Evolutionary conservation across 1,140 invertebrate species (phyloP).

Genomic region (Orius laevigatus): DNA sequence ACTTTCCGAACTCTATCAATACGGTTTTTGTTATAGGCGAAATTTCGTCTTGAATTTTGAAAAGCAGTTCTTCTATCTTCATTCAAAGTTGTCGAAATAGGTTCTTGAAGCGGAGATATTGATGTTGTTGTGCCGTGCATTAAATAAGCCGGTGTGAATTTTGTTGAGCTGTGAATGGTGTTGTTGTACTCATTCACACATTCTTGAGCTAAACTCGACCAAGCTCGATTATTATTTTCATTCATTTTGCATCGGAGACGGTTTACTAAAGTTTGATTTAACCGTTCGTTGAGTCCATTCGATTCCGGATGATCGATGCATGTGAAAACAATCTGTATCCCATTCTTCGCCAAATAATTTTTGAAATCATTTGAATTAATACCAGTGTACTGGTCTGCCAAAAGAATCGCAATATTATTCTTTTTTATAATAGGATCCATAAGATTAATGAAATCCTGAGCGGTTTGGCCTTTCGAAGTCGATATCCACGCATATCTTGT

Average conservation of each 20-base stretch:
- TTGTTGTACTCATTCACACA: not conserved
- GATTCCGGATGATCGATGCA: not conserved
- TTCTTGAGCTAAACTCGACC: not conserved
- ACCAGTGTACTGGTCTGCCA: conserved; percentile 19
- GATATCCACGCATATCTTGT: conserved; percentile 18
- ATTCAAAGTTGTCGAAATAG: no score
- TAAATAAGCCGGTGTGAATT: not conserved
- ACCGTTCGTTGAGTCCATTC: conserved; percentile 8
- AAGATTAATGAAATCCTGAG: conserved; percentile 6
- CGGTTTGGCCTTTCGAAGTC: conserved; percentile 15
- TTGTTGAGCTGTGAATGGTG: not conserved
- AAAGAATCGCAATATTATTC: conserved; percentile 16
- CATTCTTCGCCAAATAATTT: not conserved
- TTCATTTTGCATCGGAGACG: conserved; percentile 3
- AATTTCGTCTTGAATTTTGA: no score
- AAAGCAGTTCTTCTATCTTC: no score
- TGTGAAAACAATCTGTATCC: not conserved
- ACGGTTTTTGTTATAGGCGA: no score
- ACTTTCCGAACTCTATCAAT: no score
- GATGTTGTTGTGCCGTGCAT: no score
- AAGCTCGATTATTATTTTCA: not conserved
- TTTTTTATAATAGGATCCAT: conserved; percentile 7
- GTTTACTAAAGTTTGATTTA: conserved; percentile 3
- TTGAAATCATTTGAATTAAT: conserved; percentile 21
- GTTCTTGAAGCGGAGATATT: no score